Percentiles rank a stretch among this genome's conserved stretches.
These are phyloP conservation scores for Drosophila subpulchrella DNA, from an alignment of 1,140 invertebrate species.

Conservation along the genomic window DNA sequence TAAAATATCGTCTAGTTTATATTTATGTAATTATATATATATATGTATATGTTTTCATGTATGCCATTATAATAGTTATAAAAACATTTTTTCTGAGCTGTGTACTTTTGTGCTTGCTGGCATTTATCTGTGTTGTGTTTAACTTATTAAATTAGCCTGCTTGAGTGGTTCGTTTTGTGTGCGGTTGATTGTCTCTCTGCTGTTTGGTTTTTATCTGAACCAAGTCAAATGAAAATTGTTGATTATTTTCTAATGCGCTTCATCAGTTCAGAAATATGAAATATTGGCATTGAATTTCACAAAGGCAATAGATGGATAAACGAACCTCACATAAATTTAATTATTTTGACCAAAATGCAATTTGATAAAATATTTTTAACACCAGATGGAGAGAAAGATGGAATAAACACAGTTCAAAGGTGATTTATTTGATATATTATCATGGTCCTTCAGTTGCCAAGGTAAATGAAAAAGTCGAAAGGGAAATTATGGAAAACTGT, in stretches of 20 bases:
- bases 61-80: too few relatives aligned
- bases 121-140: conserved; percentile 19
- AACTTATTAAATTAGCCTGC: conserved; percentile 76
- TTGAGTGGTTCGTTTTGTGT: conserved; percentile 46
- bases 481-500: background rate
- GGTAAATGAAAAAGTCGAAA: conserved; percentile 2
- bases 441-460: background rate
- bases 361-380: background rate
- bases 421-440: conserved; percentile 28
- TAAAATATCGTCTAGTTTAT: too few relatives aligned
- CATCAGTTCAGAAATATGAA: conserved; percentile 36
- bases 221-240: conserved; percentile 68
- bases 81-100: background rate
- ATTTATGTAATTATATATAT: too few relatives aligned
- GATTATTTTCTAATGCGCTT: conserved; percentile 62
- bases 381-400: background rate
- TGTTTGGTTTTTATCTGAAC: conserved; percentile 33
- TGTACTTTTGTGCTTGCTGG: conserved; percentile 14
- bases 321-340: background rate
- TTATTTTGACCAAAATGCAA: conserved; percentile 1
- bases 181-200: conserved; percentile 23
- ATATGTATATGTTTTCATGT: too few relatives aligned
- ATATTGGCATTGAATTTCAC: conserved; percentile 8
- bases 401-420: background rate
- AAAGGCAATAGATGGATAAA: background rate